Percentiles rank a stretch among this genome's conserved stretches.
Conservation (phyloP, 2,888 invertebrate species). For the Cactoblastis cactorum region DNA sequence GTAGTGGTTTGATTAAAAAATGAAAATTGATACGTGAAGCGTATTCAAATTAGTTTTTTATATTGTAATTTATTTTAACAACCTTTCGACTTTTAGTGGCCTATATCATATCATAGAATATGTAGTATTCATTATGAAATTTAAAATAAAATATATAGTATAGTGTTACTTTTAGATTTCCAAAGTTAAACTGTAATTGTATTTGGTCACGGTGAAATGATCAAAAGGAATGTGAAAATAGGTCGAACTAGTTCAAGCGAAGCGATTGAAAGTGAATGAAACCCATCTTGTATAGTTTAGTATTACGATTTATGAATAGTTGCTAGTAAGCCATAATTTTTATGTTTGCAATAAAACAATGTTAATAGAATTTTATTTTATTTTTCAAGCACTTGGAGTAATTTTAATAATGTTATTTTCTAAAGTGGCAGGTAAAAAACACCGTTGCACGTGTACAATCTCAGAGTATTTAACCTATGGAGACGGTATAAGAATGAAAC, state of each 20-base stretch:
- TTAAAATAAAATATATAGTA: neutral
- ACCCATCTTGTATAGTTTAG: constrained; percentile 29
- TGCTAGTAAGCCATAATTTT: constrained; percentile 11
- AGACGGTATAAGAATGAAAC: too few species aligned
- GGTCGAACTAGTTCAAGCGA: constrained; percentile 29
- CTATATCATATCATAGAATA: too few species aligned
- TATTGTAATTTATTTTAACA: constrained; percentile 9
- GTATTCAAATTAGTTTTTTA: neutral
- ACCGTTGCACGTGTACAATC: neutral
- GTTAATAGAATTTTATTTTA: neutral
- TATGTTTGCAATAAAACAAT: neutral
- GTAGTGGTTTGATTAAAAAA: neutral
- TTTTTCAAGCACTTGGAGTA: neutral
- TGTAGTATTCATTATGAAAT: too few species aligned
- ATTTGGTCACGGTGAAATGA: constrained; percentile 27
- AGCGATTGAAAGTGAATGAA: constrained; percentile 34
- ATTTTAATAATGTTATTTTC: neutral
- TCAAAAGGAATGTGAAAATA: constrained; percentile 29
- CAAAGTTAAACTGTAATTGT: neutral
- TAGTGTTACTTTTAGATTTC: neutral
- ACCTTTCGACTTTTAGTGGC: neutral
- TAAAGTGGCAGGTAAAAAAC: neutral
- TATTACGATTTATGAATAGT: neutral
- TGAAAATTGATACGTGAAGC: neutral
- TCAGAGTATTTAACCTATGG: too few species aligned